Percentiles rank a stretch among this genome's conserved stretches.
phyloP scores from a whole-genome alignment of 2,888 invertebrate genomes.

The Minunthozetes semirufus region DNA sequence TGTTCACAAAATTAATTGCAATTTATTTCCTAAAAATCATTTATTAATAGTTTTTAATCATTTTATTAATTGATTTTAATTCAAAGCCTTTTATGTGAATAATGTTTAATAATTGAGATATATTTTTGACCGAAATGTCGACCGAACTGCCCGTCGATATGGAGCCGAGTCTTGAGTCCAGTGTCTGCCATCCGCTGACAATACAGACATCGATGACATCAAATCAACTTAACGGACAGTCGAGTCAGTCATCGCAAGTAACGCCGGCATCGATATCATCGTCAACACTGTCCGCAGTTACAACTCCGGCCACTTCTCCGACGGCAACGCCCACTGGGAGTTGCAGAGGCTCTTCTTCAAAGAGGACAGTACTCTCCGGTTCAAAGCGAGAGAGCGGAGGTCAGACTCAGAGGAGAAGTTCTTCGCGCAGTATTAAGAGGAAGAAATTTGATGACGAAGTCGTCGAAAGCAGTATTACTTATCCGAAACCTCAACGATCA shows the following conservation, averaged over 20 bases:
- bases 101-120: too few species aligned
- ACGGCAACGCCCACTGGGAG: background rate
- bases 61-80: background rate
- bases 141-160: background rate
- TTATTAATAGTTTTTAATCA: background rate
- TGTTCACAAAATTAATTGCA: too few species aligned
- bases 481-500: conserved; percentile 35
- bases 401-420: conserved; percentile 55
- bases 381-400: background rate
- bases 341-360: background rate
- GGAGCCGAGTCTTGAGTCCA: background rate
- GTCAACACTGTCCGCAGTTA: conserved; percentile 10
- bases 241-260: conserved; percentile 14
- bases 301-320: conserved; percentile 23
- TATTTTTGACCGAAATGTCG: background rate
- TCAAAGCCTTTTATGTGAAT: too few species aligned
- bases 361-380: background rate
- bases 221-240: background rate
- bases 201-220: background rate
- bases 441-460: conserved; percentile 94
- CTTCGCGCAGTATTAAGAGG: conserved; percentile 87
- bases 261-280: conserved; percentile 11
- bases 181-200: conserved; percentile 12
- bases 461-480: conserved; percentile 72
- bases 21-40: too few species aligned